These are phyloP conservation scores for Troides oblongomaculatus DNA, from an alignment of 2,888 invertebrate genomes.

Conservation along the genomic window DNA sequence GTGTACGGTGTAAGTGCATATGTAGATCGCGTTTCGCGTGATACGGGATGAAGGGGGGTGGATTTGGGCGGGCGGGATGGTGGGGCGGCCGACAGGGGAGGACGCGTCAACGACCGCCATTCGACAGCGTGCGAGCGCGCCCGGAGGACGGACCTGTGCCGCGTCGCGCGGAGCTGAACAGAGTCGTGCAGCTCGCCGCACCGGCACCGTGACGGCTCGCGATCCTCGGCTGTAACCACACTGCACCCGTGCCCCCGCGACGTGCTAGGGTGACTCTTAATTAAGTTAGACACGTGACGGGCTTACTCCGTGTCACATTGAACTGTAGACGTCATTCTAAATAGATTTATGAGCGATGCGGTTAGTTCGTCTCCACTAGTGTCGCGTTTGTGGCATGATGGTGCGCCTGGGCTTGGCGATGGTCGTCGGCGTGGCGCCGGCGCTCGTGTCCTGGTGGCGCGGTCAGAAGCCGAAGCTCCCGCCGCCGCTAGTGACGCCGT, in stretches of 20 bases:
- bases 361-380: constrained; percentile 16
- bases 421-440: constrained; percentile 77
- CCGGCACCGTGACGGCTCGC: no score
- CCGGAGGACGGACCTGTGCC: constrained; percentile 58
- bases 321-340: constrained; percentile 58
- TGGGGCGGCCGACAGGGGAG: constrained; percentile 50
- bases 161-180: constrained; percentile 36
- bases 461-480: constrained; percentile 55
- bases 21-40: constrained; percentile 43
- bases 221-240: no score
- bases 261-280: constrained; percentile 29
- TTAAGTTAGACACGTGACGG: constrained; percentile 44
- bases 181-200: not conserved
- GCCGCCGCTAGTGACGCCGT: constrained; percentile 43
- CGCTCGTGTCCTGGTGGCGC: constrained; percentile 75
- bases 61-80: constrained; percentile 73
- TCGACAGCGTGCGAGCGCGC: constrained; percentile 64
- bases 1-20: constrained; percentile 37
- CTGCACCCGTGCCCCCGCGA: constrained; percentile 42
- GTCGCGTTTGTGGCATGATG: constrained; percentile 47
- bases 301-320: constrained; percentile 44
- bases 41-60: constrained; percentile 48
- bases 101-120: constrained; percentile 78
- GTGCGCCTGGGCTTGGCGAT: constrained; percentile 72
- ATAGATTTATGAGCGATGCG: constrained; percentile 36